phyloP scores from a whole-genome alignment of 2,797 vertebrate genomes.

The Aldrovandia affinis region DNA sequence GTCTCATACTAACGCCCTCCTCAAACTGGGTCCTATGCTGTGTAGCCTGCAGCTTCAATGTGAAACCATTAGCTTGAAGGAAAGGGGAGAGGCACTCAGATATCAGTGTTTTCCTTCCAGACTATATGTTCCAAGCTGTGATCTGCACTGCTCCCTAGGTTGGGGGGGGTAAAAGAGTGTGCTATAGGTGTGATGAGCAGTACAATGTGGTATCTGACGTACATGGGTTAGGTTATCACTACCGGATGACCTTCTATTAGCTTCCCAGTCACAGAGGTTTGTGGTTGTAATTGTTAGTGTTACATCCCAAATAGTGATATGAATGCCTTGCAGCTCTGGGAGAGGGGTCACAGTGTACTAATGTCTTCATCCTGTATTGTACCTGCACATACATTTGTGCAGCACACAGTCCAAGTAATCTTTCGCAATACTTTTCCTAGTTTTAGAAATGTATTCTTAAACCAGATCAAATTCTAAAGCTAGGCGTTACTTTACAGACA shows the following conservation, averaged over 20 bases:
- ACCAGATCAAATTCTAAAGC: neutral
- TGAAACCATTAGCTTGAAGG: neutral
- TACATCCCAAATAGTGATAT: neutral
- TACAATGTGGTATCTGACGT: neutral
- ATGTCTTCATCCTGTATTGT: neutral
- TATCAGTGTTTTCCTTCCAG: neutral
- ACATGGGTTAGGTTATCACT: neutral
- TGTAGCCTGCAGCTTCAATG: neutral
- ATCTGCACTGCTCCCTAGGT: neutral
- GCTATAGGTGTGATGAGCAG: neutral
- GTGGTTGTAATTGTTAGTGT: neutral
- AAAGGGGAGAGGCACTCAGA: neutral
- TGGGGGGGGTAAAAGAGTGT: neutral
- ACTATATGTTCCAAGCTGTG: neutral
- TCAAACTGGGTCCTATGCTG: neutral
- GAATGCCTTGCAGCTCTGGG: neutral
- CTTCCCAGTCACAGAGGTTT: neutral
- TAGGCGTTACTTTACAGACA: neutral
- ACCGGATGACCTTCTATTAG: neutral
- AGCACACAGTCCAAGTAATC: neutral
- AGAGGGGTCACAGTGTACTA: neutral
- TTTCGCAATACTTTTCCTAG: neutral
- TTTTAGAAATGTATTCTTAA: neutral
- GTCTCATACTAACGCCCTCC: neutral
- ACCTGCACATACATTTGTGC: neutral